A percentile compares a stretch with the other conserved stretches of the same genome.
Evolutionary conservation across 2,888 invertebrate species (phyloP).

Genomic region (Scaptomyza polygonia): DNA sequence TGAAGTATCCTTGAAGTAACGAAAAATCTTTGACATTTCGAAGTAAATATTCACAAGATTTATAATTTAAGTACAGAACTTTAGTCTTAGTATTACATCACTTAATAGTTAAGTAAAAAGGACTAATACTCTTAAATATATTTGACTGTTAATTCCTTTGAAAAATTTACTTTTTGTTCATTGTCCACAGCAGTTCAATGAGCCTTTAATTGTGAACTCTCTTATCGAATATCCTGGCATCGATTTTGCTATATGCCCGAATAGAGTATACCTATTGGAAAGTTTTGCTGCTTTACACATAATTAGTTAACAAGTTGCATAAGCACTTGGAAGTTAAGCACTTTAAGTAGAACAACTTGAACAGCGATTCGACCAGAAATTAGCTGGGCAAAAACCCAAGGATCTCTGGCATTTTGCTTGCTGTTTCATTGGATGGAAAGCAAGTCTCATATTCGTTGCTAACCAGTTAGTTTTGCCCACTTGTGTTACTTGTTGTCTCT

Average conservation of each 20-base stretch:
- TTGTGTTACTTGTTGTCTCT: constrained; percentile 27
- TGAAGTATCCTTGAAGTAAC: too few species aligned
- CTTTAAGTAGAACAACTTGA: constrained; percentile 57
- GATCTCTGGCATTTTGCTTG: neutral
- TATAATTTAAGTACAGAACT: too few species aligned
- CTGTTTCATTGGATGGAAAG: constrained; percentile 6
- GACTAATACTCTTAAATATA: too few species aligned
- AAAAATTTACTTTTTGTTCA: neutral
- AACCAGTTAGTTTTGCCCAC: constrained; percentile 59
- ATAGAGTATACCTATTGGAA: constrained; percentile 25
- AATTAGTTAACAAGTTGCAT: constrained; percentile 71
- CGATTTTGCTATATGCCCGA: constrained; percentile 1
- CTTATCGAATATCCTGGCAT: neutral
- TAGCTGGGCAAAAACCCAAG: constrained; percentile 10
- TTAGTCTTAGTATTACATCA: too few species aligned
- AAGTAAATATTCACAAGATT: too few species aligned
- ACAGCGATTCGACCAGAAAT: constrained; percentile 6
- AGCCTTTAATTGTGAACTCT: neutral
- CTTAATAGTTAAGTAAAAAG: too few species aligned
- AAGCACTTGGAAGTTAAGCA: constrained; percentile 64
- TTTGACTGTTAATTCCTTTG: neutral
- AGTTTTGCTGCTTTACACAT: constrained; percentile 40
- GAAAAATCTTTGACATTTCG: too few species aligned
- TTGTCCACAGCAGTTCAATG: neutral
- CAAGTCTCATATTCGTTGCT: constrained; percentile 20